These are phyloP conservation scores for Eupithecia exiguata DNA, from an alignment of 2,888 invertebrate species.

Conservation along the genomic window DNA sequence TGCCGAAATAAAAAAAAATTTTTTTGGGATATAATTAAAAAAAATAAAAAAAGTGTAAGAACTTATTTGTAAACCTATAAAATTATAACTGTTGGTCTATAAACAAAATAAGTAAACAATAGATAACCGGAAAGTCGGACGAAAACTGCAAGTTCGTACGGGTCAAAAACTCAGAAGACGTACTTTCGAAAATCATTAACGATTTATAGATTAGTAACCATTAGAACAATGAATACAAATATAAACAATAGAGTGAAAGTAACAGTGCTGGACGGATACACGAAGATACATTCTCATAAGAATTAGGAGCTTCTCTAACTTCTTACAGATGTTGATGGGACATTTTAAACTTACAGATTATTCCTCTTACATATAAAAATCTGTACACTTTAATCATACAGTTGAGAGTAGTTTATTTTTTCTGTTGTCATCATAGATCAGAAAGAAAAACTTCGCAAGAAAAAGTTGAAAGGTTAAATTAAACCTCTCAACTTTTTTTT, in stretches of 20 bases:
- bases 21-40: too few species aligned
- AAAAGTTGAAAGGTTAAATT: too few species aligned
- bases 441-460: too few species aligned
- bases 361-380: neutral
- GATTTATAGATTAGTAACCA: slow-evolving; percentile 11
- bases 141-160: neutral
- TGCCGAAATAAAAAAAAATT: too few species aligned
- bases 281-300: neutral
- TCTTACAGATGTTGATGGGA: neutral
- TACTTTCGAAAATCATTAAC: slow-evolving; percentile 10
- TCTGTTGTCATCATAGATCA: too few species aligned
- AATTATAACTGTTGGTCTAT: too few species aligned
- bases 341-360: neutral
- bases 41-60: too few species aligned
- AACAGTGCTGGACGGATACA: neutral
- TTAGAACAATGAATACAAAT: neutral
- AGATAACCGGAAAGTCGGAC: neutral
- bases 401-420: too few species aligned
- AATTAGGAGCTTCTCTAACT: neutral
- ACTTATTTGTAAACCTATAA: too few species aligned
- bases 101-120: neutral
- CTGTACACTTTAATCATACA: neutral
- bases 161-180: neutral
- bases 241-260: slow-evolving; percentile 10
- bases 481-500: too few species aligned